phyloP scores from a whole-genome alignment of 1,140 invertebrate genomes.

The Sitophilus oryzae region DNA sequence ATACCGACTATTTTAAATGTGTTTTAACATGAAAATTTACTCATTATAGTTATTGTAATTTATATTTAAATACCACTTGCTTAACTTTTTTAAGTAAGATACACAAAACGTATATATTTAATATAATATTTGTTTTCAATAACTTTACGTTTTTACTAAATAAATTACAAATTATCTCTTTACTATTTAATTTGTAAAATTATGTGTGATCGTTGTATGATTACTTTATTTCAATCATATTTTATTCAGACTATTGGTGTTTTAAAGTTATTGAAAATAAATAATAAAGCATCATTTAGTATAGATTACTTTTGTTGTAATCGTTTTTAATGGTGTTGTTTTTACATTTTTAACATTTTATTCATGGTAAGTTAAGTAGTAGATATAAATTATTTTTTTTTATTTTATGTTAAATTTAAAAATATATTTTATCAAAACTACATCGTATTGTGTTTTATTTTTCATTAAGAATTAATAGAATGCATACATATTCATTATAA shows the following conservation, averaged over 20 bases:
- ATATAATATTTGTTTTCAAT: conserved; percentile 1
- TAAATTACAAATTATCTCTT: neutral
- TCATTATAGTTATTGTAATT: neutral
- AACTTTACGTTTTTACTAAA: neutral
- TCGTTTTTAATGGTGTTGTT: conserved; percentile 19
- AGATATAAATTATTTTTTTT: conserved; percentile 28
- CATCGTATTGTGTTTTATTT: too few relatives aligned
- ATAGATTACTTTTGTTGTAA: conserved; percentile 25
- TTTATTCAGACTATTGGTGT: neutral
- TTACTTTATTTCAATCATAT: neutral
- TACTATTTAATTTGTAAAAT: neutral
- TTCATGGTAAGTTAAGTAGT: conserved; percentile 12
- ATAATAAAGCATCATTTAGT: conserved; percentile 23
- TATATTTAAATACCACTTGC: conserved; percentile 5
- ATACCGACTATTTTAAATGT: conserved; percentile 11
- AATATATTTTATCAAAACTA: conserved; percentile 36
- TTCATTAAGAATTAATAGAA: too few relatives aligned
- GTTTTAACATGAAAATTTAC: conserved; percentile 17
- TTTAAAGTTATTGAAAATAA: conserved; percentile 1
- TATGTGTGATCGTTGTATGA: neutral
- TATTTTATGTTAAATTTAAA: conserved; percentile 35
- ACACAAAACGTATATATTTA: neutral
- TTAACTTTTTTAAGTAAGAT: neutral
- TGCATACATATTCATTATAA: too few relatives aligned
- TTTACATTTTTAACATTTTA: conserved; percentile 24